Evolutionary conservation across 2,797 vertebrate species (phyloP).

Genomic region (Dromococcyx pavoninus): DNA sequence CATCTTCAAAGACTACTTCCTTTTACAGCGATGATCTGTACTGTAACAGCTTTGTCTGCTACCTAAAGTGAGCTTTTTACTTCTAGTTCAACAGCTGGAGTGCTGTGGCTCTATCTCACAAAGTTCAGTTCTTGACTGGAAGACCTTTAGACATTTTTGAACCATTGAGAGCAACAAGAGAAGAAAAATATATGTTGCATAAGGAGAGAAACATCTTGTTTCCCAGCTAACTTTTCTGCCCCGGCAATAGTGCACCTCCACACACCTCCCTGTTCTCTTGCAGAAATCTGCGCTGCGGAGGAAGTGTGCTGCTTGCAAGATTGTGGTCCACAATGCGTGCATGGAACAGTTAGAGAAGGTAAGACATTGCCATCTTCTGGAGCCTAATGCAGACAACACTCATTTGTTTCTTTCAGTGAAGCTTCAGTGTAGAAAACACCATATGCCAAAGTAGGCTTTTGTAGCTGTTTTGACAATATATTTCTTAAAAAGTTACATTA

Average conservation of each 20-base stretch:
- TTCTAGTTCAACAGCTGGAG: neutral
- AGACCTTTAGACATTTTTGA: neutral
- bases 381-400: rapidly evolving
- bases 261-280: conserved; percentile 62
- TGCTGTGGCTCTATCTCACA: neutral
- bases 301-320: conserved; percentile 97
- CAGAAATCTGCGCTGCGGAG: conserved; percentile 96
- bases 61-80: neutral
- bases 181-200: neutral
- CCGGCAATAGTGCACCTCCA: conserved; percentile 64
- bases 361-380: conserved; percentile 76
- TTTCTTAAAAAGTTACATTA: neutral
- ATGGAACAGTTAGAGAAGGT: conserved; percentile 97
- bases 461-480: neutral
- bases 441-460: neutral
- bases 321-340: conserved; percentile 92
- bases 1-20: rapidly evolving
- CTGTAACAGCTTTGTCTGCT: neutral
- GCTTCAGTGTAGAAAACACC: neutral
- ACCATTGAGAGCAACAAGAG: neutral
- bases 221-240: neutral
- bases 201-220: neutral
- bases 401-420: neutral
- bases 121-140: neutral
- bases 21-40: neutral